Evolutionary conservation across 37 sponge, comb jelly and placozoan species (phyloP), one percentile per base, ranked within the genome.

Genomic region (Cliona cf. orientalis): DNA sequence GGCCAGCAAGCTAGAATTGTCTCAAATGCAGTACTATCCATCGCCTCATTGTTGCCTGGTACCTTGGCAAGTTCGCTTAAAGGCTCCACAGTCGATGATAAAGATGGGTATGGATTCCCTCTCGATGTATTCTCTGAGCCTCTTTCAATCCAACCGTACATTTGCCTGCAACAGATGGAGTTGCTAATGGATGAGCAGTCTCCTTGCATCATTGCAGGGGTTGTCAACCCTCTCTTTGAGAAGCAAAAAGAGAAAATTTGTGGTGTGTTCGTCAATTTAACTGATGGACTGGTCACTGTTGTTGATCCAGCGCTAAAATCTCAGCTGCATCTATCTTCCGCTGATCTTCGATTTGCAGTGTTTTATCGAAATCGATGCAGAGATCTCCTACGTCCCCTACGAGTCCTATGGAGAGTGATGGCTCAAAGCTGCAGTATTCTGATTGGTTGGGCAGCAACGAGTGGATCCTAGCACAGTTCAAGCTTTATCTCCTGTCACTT

Each of bases 381-480:
- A n/a, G n/a, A 71, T 29, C 75, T 65, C 2, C 46, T 42, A 25
- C 35, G 65, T 28, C 34, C 12, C 23, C 12, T 31, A 2, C 35
- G 35, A n/a, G 9, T 64, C 0, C 39, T 21, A 29, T 29, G 34
- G 21, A 45, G 5, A 32, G 23, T 58, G 31, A 32, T 23, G 6
- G 28, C 31, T 1, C 34, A 59, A 21, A 71, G 56, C 9, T 1
- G 9, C 25, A 60, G 26, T 21, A 42, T 46, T 57, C 68, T n/a
- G 58, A 65, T 28, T 94, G 92, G 92, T 34, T 66, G 19, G 95
- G 95, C 12, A 91, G 95, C 42, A 74, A 87, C 29, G 95, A 87
- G 23, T 94, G 92, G 88, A 56, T 94, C 9, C 46, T 80, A 26
- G 29, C 65, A 3, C 92, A 94, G 57, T 91, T 87, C 61, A 91